Conservation (phyloP, 2,797 vertebrate genomes). For the Cyprinodon diabolis region DNA sequence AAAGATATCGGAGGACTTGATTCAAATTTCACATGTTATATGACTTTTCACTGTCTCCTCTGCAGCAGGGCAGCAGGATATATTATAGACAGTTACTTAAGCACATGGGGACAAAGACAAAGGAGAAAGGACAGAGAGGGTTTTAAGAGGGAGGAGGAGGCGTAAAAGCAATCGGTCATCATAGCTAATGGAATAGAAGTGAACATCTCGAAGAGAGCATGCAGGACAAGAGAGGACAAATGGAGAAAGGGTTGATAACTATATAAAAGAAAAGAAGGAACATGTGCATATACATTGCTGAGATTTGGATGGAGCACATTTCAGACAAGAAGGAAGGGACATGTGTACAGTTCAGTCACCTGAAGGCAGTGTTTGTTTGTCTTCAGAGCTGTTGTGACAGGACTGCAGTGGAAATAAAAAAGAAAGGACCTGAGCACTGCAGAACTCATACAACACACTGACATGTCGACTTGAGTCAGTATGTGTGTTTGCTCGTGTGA, state of each 20-base stretch:
- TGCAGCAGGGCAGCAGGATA: conserved; percentile 33
- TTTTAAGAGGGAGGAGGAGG: conserved; percentile 16
- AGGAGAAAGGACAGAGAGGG: conserved; percentile 21
- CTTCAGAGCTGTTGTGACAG: conserved; percentile 41
- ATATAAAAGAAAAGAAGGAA: conserved; percentile 58
- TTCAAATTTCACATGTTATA: conserved; percentile 6
- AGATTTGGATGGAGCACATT: conserved; percentile 70
- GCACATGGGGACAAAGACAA: conserved; percentile 26
- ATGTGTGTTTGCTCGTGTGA: conserved; percentile 29
- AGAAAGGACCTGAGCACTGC: conserved; percentile 49
- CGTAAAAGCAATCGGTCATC: conserved; percentile 25
- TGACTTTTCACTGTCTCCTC: conserved; percentile 41
- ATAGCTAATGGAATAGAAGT: conserved; percentile 22
- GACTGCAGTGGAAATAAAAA: conserved; percentile 54
- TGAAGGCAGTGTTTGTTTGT: conserved; percentile 41
- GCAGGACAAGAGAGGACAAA: conserved; percentile 38
- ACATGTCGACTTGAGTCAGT: conserved; percentile 25
- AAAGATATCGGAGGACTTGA: conserved; percentile 1
- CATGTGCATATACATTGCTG: conserved; percentile 67
- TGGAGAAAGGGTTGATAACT: conserved; percentile 22
- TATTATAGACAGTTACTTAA: conserved; percentile 32
- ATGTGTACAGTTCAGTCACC: conserved; percentile 45
- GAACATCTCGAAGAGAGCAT: conserved; percentile 29
- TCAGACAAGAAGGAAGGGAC: conserved; percentile 44
- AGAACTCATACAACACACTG: conserved; percentile 46